phyloP scores from a whole-genome alignment of 2,797 vertebrate genomes.

The Chrosomus eos region DNA sequence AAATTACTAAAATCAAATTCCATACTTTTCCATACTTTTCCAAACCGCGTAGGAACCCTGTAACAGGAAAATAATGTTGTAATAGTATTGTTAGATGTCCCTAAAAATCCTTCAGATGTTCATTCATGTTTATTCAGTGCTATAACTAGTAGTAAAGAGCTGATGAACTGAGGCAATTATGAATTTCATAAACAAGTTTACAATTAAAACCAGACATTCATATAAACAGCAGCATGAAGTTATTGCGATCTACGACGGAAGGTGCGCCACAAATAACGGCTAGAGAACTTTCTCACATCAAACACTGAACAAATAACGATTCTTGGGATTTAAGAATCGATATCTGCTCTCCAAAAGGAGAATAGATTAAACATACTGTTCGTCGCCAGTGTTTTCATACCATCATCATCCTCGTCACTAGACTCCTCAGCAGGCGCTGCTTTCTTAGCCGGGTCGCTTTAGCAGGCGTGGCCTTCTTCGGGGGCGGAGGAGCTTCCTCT shows the following conservation, averaged over 20 bases:
- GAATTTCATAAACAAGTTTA: too few species aligned
- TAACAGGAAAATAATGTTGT: too few species aligned
- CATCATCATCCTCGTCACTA: constrained; percentile 23
- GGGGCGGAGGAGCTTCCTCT: constrained; percentile 51
- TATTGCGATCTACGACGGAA: not conserved
- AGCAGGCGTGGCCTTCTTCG: constrained; percentile 44
- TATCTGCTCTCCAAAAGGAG: not conserved
- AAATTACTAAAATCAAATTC: too few species aligned
- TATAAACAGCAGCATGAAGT: too few species aligned
- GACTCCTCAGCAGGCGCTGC: constrained; percentile 45
- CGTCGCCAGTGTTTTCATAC: not conserved
- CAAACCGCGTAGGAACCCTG: too few species aligned
- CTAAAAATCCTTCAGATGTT: not conserved
- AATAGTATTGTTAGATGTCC: too few species aligned
- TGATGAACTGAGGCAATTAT: too few species aligned
- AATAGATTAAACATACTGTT: not conserved
- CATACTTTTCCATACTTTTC: too few species aligned
- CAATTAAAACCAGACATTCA: too few species aligned
- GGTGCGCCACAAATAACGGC: not conserved
- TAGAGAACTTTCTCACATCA: not conserved
- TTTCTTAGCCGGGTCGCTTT: constrained; percentile 27
- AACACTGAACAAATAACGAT: not conserved
- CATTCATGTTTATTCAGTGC: not conserved
- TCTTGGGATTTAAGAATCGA: not conserved
- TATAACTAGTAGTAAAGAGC: not conserved